A percentile compares a stretch with the other conserved stretches of the same genome.
Conservation (phyloP, 2,888 invertebrate genomes). For the Yponomeuta sedellus region DNA sequence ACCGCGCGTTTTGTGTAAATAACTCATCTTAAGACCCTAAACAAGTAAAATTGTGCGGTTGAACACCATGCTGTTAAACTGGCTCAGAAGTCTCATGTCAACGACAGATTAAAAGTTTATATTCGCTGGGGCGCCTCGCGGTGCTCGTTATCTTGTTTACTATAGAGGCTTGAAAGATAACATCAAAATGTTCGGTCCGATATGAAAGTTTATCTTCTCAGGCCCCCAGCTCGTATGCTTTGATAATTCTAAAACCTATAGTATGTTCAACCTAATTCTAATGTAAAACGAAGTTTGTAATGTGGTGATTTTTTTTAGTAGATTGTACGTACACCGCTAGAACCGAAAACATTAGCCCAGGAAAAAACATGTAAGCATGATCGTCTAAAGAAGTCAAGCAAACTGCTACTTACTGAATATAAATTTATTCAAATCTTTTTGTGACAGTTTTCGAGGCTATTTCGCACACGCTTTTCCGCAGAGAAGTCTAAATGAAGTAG, state of each 20-base stretch:
- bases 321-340: too few species aligned
- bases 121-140: slow-evolving; percentile 46
- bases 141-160: slow-evolving; percentile 59
- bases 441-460: not conserved
- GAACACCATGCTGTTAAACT: not conserved
- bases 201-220: slow-evolving; percentile 47
- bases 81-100: slow-evolving; percentile 17
- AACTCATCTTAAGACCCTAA: not conserved
- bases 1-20: not conserved
- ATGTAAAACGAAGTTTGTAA: not conserved
- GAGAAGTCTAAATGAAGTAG: not conserved
- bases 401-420: too few species aligned
- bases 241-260: not conserved
- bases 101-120: slow-evolving; percentile 39
- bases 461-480: not conserved
- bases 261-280: not conserved
- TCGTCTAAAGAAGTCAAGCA: too few species aligned
- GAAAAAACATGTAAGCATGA: too few species aligned
- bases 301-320: not conserved
- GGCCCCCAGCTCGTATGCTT: slow-evolving; percentile 18
- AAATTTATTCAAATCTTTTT: not conserved
- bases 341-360: too few species aligned
- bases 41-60: not conserved
- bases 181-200: slow-evolving; percentile 48
- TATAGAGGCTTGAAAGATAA: slow-evolving; percentile 53